Percentiles rank a stretch among this genome's conserved stretches.
These are phyloP conservation scores for Coluber constrictor DNA, from an alignment of 2,797 vertebrate genomes.

Conservation along the genomic window DNA sequence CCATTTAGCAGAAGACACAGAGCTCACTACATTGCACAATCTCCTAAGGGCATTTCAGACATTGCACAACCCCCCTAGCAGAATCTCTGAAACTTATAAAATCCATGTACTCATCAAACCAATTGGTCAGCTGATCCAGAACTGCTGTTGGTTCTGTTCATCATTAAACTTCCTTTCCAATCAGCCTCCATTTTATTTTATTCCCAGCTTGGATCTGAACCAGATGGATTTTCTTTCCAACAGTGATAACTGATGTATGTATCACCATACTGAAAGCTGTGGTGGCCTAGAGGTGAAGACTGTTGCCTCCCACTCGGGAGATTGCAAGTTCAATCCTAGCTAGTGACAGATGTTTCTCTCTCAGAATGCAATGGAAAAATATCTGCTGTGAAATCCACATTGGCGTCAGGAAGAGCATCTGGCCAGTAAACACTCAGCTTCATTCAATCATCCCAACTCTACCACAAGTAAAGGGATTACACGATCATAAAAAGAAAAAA, in stretches of 20 bases:
- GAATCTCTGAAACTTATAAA: too few relatives aligned
- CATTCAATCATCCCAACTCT: not conserved
- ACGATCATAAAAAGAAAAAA: not conserved
- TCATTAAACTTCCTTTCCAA: too few relatives aligned
- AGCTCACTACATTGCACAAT: too few relatives aligned
- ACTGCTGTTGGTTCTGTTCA: too few relatives aligned
- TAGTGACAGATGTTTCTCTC: not conserved
- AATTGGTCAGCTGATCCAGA: too few relatives aligned
- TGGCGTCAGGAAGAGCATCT: not conserved
- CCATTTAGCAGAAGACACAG: too few relatives aligned
- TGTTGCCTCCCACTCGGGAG: not conserved
- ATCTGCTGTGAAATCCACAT: not conserved
- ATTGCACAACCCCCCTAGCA: too few relatives aligned
- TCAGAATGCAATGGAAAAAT: not conserved
- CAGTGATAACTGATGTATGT: not conserved
- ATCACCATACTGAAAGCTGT: not conserved
- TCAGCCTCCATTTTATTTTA: too few relatives aligned
- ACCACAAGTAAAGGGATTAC: not conserved
- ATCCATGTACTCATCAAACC: too few relatives aligned
- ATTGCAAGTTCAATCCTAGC: not conserved
- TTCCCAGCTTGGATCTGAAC: too few relatives aligned
- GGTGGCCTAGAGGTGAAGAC: not conserved
- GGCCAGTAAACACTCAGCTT: not conserved
- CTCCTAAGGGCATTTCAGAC: too few relatives aligned
- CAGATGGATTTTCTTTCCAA: too few relatives aligned